Base-by-base conservation (phyloP, 2,113 vertebrate genomes). In the Capreolus pygargus region DNA sequence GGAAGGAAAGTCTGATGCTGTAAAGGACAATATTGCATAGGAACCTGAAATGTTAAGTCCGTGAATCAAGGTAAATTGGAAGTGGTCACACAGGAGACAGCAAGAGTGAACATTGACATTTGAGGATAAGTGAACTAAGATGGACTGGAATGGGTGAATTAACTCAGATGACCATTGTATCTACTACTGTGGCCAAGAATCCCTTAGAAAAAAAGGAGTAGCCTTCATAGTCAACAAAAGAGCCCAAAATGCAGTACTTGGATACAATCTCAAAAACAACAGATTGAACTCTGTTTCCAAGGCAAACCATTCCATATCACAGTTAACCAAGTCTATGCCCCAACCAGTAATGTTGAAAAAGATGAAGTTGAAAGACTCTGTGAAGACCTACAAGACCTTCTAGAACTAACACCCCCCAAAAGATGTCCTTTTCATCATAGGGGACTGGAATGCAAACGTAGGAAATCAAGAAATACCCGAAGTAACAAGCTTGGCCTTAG, bases 321-420 rank as follows among this genome's bases (percentile, higher is more conserved):
- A 67, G 8, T 67, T n/a, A n/a, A n/a, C 33, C 61, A 67, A 67
- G 33, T n/a, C 33, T 67, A 67, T n/a, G 61, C n/a, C 61, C 33
- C 14, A 19, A 19, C 8, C 16, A 67, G 33, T n/a, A 67, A n/a
- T n/a, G 33, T 33, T 67, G 61, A 67, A 67, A 17, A n/a, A 67
- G 16, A 8, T 67, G 33, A n/a, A n/a, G 33, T 67, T 67, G 61
- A 67, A 67, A 3, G 4, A 7, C 17, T 9, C 33, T n/a, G 61
- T 67, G 33, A 19, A n/a, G 8, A 67, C 33, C 33, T 67, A 67
- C 33, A 67, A 67, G 33, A n/a, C 33, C 61, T 67, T 67, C 61
- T 67, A 19, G 33, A 19, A 30, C 33, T n/a, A n/a, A 67, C 4
- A n/a, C 7, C 16, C 7, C 16, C 0, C 2, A 4, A 67, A n/a